These are phyloP conservation scores for Lepus americanus DNA, from an alignment of 2,113 vertebrate genomes.

Conservation along the genomic window DNA sequence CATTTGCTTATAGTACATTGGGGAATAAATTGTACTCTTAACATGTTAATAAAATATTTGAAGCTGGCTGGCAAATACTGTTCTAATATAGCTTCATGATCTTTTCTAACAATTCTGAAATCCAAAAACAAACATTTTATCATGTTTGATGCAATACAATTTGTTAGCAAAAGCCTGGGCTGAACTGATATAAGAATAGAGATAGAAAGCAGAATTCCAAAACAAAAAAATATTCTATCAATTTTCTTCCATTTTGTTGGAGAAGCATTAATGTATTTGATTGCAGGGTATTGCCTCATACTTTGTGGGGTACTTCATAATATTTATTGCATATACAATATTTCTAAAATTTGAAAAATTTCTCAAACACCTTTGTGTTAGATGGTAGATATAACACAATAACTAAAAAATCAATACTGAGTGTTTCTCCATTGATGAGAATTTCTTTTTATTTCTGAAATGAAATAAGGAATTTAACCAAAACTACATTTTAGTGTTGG, in stretches of 20 bases:
- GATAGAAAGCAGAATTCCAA: too few species aligned
- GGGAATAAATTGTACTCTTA: not conserved
- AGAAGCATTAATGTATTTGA: not conserved
- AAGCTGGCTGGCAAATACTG: not conserved
- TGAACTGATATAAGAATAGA: not conserved
- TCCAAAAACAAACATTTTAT: not conserved
- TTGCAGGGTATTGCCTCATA: not conserved
- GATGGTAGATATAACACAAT: not conserved
- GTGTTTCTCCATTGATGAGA: not conserved
- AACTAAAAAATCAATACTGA: not conserved
- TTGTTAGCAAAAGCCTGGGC: constrained; percentile 14
- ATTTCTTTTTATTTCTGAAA: constrained; percentile 1
- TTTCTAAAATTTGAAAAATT: constrained; percentile 27
- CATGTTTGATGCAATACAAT: not conserved
- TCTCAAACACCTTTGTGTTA: not conserved
- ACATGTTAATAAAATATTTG: not conserved
- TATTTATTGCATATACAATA: not conserved
- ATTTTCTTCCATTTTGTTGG: not conserved
- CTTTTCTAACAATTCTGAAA: not conserved
- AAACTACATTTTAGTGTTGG: constrained; percentile 3
- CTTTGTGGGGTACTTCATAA: not conserved
- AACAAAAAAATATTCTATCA: not conserved
- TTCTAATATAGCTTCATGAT: not conserved
- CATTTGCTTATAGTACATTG: not conserved
- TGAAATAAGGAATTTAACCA: not conserved